A percentile compares a stretch with the other conserved stretches of the same genome.
These are phyloP conservation scores for Actinopyga echinites DNA, from an alignment of 53 echinoderm and acorn worm species.

Conservation along the genomic window DNA sequence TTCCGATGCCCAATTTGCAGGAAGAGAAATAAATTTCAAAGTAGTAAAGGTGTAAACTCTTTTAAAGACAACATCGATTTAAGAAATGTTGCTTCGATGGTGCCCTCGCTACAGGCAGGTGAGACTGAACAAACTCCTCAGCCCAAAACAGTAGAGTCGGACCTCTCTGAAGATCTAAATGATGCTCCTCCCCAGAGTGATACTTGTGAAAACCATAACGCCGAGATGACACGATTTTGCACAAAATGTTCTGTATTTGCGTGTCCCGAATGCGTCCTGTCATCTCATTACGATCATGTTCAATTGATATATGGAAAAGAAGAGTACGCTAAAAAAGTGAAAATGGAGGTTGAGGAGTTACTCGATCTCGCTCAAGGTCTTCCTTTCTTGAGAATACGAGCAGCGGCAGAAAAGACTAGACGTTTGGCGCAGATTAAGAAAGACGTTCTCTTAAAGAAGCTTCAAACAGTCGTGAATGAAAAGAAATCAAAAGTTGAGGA, in stretches of 20 bases:
- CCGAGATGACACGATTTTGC: neutral
- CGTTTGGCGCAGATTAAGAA: neutral
- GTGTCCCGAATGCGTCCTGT: conserved; percentile 12
- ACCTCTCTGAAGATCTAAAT: neutral
- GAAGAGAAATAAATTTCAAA: conserved; percentile 14
- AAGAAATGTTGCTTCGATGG: conserved; percentile 14
- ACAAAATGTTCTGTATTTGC: neutral
- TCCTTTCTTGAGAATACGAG: conserved; percentile 10
- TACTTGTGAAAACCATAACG: conserved; percentile 1
- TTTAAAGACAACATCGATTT: conserved; percentile 24
- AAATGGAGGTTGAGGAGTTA: neutral
- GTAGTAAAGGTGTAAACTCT: conserved; percentile 17
- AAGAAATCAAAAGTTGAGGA: neutral
- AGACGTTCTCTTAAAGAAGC: neutral
- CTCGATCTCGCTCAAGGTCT: conserved; percentile 9
- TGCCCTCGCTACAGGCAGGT: neutral
- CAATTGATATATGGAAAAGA: neutral
- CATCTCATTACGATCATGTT: conserved; percentile 5
- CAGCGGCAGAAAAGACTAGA: neutral
- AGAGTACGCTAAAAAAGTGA: conserved; percentile 20
- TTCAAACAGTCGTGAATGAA: neutral
- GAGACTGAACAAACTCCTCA: neutral
- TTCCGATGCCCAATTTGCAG: conserved; percentile 10
- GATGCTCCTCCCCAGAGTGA: neutral
- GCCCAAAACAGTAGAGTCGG: neutral